phyloP scores from a whole-genome alignment of 2,797 vertebrate genomes.

The Paedocypris micromegethes region DNA sequence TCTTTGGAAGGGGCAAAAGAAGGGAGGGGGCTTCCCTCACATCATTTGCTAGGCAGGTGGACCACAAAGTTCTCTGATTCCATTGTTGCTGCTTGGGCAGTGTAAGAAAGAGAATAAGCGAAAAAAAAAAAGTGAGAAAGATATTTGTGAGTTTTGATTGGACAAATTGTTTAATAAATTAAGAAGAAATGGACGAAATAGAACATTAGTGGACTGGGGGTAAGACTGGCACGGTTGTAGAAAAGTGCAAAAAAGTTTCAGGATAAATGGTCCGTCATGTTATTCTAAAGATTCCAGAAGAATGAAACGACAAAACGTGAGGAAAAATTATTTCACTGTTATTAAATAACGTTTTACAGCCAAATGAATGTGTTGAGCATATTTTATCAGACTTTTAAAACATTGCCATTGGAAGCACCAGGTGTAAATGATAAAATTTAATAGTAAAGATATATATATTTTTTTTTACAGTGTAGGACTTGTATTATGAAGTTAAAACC shows the following conservation, averaged over 20 bases:
- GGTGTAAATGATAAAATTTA: too few species aligned
- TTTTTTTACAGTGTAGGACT: too few species aligned
- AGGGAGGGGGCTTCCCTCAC: slow-evolving; percentile 71
- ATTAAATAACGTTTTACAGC: too few species aligned
- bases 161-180: slow-evolving; percentile 84
- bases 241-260: slow-evolving; percentile 53
- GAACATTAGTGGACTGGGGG: slow-evolving; percentile 51
- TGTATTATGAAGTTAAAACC: too few species aligned
- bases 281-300: slow-evolving; percentile 73
- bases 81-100: slow-evolving; percentile 83
- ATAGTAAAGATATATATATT: too few species aligned
- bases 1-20: slow-evolving; percentile 81
- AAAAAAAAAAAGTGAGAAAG: slow-evolving; percentile 42
- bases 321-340: not conserved
- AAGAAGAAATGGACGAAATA: slow-evolving; percentile 53
- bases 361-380: too few species aligned
- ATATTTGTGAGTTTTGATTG: slow-evolving; percentile 82
- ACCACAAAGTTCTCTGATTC: slow-evolving; percentile 98
- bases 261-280: slow-evolving; percentile 61
- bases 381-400: too few species aligned
- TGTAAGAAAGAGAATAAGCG: slow-evolving; percentile 29
- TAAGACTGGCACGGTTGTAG: slow-evolving; percentile 26
- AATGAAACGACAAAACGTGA: slow-evolving; percentile 66
- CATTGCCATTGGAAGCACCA: too few species aligned
- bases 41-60: slow-evolving; percentile 97